A percentile compares a stretch with the other conserved stretches of the same genome.
Conservation (phyloP, 2,888 invertebrate genomes). For the Strigamia crassipes region DNA sequence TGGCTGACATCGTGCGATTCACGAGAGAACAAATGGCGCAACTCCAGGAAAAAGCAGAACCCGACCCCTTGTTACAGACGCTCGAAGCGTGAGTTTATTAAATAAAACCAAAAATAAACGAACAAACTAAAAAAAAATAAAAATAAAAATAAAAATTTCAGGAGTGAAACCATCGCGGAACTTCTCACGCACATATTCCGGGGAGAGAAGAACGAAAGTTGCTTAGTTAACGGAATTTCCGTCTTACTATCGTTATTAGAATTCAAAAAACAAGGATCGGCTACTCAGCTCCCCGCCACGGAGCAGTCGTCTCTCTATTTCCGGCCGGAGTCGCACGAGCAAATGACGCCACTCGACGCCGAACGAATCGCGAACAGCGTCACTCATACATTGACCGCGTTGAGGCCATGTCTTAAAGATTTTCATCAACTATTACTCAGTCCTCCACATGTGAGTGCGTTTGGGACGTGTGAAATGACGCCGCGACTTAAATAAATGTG, state of each 20-base stretch:
- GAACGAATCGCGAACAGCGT: conserved; percentile 68
- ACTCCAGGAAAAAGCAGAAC: conserved; percentile 66
- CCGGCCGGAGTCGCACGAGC: conserved; percentile 58
- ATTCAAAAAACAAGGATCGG: conserved; percentile 56
- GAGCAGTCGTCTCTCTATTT: conserved; percentile 51
- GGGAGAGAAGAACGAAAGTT: conserved; percentile 64
- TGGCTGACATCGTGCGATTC: conserved; percentile 80
- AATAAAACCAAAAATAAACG: not conserved
- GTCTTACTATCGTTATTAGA: conserved; percentile 76
- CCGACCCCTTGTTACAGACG: conserved; percentile 73
- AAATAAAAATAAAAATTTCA: conserved; percentile 55
- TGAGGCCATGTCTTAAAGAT: conserved; percentile 70
- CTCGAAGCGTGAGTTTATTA: conserved; percentile 73
- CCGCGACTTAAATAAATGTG: not conserved
- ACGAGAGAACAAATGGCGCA: conserved; percentile 62
- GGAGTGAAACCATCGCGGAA: conserved; percentile 69
- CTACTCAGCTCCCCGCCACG: conserved; percentile 35
- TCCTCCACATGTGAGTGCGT: conserved; percentile 68
- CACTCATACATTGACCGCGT: conserved; percentile 68
- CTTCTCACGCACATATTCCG: conserved; percentile 77
- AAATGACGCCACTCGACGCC: conserved; percentile 57
- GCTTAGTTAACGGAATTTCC: conserved; percentile 78
- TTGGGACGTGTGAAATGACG: not conserved
- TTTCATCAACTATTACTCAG: conserved; percentile 71
- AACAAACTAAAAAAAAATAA: not conserved